Evolutionary conservation across 2,797 vertebrate species (phyloP).

Genomic region (Antennarius maculatus): DNA sequence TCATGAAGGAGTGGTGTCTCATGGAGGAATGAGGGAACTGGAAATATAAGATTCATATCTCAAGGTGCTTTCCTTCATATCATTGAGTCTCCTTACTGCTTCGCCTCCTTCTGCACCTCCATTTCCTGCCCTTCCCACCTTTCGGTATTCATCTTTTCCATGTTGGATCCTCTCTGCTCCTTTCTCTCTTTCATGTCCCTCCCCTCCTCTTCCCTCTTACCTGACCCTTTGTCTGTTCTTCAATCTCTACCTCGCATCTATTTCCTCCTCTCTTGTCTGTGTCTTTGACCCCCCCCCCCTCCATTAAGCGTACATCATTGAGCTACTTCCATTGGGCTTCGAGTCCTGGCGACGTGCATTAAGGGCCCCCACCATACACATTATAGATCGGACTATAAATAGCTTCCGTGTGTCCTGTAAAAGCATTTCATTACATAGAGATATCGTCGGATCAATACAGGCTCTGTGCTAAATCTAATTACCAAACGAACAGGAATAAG

Average conservation of each 20-base stretch:
- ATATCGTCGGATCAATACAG: conserved; percentile 71
- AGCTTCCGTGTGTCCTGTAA: conserved; percentile 61
- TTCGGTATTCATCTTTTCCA: conserved; percentile 38
- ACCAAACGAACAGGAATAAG: conserved; percentile 41
- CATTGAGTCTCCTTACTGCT: conserved; percentile 39
- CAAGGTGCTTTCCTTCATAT: conserved; percentile 57
- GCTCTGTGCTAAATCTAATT: conserved; percentile 60
- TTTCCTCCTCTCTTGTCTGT: conserved; percentile 9
- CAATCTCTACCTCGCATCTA: conserved; percentile 22
- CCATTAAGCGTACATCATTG: conserved; percentile 35
- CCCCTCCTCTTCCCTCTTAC: conserved; percentile 7
- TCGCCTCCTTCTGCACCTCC: conserved; percentile 29
- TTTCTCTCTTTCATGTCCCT: background rate
- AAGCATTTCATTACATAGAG: conserved; percentile 79
- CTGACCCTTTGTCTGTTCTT: conserved; percentile 43
- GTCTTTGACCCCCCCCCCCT: conserved; percentile 1
- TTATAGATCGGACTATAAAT: conserved; percentile 73
- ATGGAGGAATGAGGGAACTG: conserved; percentile 18
- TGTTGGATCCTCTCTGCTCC: conserved; percentile 13
- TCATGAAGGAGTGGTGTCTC: background rate
- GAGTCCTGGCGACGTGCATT: conserved; percentile 54
- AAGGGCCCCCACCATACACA: conserved; percentile 40
- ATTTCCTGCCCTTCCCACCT: conserved; percentile 41
- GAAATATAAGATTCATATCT: conserved; percentile 44
- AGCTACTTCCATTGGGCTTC: conserved; percentile 34